Base-by-base conservation (phyloP, 2,888 invertebrate genomes). In the Choreutis nemorana region DNA sequence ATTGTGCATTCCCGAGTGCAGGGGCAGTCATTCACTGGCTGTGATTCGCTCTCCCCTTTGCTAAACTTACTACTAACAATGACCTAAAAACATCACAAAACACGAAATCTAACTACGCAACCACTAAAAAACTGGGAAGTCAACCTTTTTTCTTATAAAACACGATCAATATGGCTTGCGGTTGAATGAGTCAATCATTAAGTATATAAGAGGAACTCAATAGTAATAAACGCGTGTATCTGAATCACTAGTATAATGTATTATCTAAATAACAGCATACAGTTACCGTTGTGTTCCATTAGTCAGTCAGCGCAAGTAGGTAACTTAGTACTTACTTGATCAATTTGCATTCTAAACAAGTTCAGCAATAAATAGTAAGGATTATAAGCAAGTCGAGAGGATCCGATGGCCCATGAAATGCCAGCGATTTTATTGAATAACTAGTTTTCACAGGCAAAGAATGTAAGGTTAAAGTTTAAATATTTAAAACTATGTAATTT, bases 31-130 rank as follows among this genome's bases (percentile, higher is more conserved):
- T 48, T 49, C 48, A 49, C 45, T 37, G 44, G 39, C 57, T 48
- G 61, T 64, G 72, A 73, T 72, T 71, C 61, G 39, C 50, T 44
- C 53, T 57, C 68, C 73, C 72, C 70, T 68, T 50, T 46, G 39
- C 41, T 12, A 10, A 21, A 6, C 3, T 21, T 21, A 21, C 21
- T 10, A 3, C 21, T 21, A n/a, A 21, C 21, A n/a, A 21, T 21
- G 21, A n/a, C 10, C 26, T 16, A 14, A 16, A 26, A 26, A 14
- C n/a, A 26, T 15, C 14, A 26, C 26, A 16, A 26, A 26, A 16
- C 16, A 15, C 15, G 14, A 15, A 10, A 15, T 16, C 15, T 6
- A 16, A 13, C 24, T 14, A 14, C n/a, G 14, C 15, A 14, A 26
- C 26, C 11, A 18, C 5, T 18, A 18, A 18, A 18, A 23, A 23